Conservation (phyloP, 2,797 vertebrate species). For the Pachyuromys duprasi region DNA sequence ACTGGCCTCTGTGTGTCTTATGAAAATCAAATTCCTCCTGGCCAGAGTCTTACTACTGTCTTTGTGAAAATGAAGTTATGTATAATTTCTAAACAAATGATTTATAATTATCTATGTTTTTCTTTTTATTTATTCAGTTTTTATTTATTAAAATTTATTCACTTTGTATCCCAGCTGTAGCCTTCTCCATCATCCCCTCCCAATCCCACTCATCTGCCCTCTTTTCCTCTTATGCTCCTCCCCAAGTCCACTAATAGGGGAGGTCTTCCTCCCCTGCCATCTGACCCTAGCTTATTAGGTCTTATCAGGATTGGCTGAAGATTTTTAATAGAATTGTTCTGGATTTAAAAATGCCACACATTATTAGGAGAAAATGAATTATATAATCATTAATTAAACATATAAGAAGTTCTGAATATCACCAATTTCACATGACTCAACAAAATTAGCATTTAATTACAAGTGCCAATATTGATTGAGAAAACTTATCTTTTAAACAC, state of each 20-base stretch:
- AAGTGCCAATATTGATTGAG: neutral
- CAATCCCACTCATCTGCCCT: too few species aligned
- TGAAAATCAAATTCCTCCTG: neutral
- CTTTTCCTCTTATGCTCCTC: too few species aligned
- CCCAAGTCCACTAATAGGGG: too few species aligned
- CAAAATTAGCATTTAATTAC: neutral
- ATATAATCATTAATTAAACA: neutral
- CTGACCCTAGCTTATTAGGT: too few species aligned
- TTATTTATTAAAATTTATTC: too few species aligned
- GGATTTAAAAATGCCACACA: neutral
- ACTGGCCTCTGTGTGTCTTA: neutral
- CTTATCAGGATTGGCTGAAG: too few species aligned
- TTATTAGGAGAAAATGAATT: neutral
- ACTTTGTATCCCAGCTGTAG: too few species aligned
- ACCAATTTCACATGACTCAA: neutral
- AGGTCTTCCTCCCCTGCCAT: too few species aligned
- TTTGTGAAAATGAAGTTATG: neutral
- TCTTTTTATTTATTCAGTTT: too few species aligned
- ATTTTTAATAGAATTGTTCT: neutral
- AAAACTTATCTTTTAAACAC: neutral
- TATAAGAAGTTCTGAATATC: neutral
- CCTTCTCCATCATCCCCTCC: too few species aligned
- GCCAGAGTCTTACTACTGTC: neutral
- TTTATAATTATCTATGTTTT: neutral
- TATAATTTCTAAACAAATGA: neutral